Base-by-base conservation (phyloP, 2,113 vertebrate genomes). In the Lethenteron reissneri region DNA sequence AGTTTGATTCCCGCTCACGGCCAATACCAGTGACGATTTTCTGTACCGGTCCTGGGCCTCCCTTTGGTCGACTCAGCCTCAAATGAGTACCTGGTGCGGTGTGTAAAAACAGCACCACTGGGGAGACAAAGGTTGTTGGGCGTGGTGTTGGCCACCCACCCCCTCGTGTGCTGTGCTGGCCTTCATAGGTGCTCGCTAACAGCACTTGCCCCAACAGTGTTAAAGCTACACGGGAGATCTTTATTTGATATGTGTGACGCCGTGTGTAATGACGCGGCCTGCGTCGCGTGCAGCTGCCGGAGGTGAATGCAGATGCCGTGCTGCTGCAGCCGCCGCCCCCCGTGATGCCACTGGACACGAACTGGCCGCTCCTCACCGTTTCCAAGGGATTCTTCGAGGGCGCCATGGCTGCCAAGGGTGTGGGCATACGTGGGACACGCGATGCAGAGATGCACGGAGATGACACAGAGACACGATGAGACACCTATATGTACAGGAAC, bases 381-480 rank as follows among this genome's bases (percentile, higher is more conserved):
- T 92, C 92, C 72, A 95, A 90, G 76, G 94, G 94, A 3, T 97
- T 96, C 84, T 97, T 97, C 1, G 91, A 97, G 76, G 91, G 92
- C 70, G 83, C 82, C 58, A 95, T 97, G 58, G 81, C 86, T 12
- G 83, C 84, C 69, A 96, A 96, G 80, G 89, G 94, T 90, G 72
- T 85, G 76, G 25, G 3, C 25, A 25, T 25, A 25, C 25, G 25
- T 25, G 25, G 25, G 25, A 25, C 25, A 25, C 25, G 25, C 25
- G 41, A 41, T 41, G 41, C 41, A 41, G 41, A 41, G 41, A 41
- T 7, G 41, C 41, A 41, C 41, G 41, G 41, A 41, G 41, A 41
- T 41, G 41, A 41, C 41, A 41, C 41, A 41, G 41, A 41, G 41
- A 41, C 41, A 41, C 41, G 41, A 41, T 41, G 41, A 41, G 41